Evolutionary conservation across 1,140 invertebrate genomes (phyloP).

Genomic region (Pogonognathellus flavescens): DNA sequence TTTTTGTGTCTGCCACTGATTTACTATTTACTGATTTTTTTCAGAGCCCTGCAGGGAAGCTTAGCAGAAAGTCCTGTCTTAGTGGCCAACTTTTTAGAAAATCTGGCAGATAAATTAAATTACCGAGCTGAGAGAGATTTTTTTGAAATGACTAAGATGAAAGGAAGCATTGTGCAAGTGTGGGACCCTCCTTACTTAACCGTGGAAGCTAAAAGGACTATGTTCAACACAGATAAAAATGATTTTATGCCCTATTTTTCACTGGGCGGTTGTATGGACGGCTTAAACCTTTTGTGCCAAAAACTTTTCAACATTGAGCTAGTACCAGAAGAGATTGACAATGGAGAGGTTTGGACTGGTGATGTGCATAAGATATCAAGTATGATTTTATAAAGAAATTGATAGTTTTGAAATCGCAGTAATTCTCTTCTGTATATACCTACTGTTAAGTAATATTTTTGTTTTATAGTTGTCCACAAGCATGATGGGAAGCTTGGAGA

Average conservation of each 20-base stretch:
- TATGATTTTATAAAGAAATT: conserved; percentile 65
- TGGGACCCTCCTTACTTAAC: conserved; percentile 91
- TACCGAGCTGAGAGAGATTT: conserved; percentile 79
- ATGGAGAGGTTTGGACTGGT: conserved; percentile 86
- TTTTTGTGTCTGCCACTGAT: conserved; percentile 10
- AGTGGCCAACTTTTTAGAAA: conserved; percentile 84
- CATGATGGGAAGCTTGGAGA: conserved; percentile 86
- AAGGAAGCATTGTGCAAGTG: conserved; percentile 74
- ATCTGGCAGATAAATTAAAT: conserved; percentile 79
- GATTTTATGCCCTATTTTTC: conserved; percentile 93
- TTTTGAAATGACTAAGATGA: conserved; percentile 81
- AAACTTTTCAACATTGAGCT: conserved; percentile 85
- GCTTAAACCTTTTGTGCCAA: conserved; percentile 87
- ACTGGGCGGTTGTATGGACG: conserved; percentile 95
- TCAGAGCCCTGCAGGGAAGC: conserved; percentile 89
- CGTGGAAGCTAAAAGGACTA: conserved; percentile 78
- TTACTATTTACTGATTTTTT: neutral
- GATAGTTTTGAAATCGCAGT: too few species aligned
- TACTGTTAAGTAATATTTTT: neutral
- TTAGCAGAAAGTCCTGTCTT: conserved; percentile 85
- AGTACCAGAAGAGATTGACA: conserved; percentile 77
- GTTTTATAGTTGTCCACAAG: conserved; percentile 77
- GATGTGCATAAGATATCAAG: conserved; percentile 91
- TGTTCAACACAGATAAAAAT: conserved; percentile 76
- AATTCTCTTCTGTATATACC: too few species aligned